These are phyloP conservation scores for Montipora capitata DNA, from an alignment of 92 coral and sea anemone species.

Conservation along the genomic window DNA sequence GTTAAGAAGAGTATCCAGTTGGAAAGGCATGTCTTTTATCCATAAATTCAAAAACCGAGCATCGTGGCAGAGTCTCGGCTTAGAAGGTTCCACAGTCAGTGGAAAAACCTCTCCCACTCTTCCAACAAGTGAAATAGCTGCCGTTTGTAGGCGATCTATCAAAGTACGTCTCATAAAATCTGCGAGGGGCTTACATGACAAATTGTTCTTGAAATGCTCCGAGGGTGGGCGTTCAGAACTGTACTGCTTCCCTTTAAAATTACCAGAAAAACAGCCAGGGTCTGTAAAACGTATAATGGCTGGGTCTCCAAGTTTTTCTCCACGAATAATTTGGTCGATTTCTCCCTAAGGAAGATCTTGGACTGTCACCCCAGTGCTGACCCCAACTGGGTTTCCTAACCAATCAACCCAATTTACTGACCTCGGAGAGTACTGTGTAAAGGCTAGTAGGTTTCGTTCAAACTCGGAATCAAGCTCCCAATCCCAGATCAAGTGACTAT, in stretches of 20 bases:
- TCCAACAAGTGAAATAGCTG: constrained; percentile 21
- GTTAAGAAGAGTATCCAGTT: constrained; percentile 33
- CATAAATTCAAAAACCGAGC: constrained; percentile 54
- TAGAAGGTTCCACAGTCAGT: constrained; percentile 47
- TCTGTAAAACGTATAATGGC: constrained; percentile 22
- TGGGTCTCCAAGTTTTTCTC: constrained; percentile 4
- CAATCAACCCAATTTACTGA: constrained; percentile 20
- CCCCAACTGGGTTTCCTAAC: constrained; percentile 13
- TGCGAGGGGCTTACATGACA: not conserved
- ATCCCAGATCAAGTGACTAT: constrained; percentile 17
- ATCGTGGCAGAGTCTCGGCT: constrained; percentile 67
- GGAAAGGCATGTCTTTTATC: constrained; percentile 64
- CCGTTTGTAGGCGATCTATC: constrained; percentile 19
- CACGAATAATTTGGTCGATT: not conserved
- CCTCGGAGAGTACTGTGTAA: constrained; percentile 1
- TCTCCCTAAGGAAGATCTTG: not conserved
- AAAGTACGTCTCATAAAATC: constrained; percentile 48
- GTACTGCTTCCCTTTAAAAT: constrained; percentile 37
- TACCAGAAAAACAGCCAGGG: constrained; percentile 21
- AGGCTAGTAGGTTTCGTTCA: constrained; percentile 1
- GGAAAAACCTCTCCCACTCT: constrained; percentile 53
- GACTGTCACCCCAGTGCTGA: constrained; percentile 30
- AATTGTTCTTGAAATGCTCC: constrained; percentile 19
- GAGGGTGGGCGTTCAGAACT: constrained; percentile 3
- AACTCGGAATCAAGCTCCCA: constrained; percentile 43